Percentiles rank a stretch among this genome's conserved stretches.
Conservation (phyloP, 2,797 vertebrate genomes). For the Sternotherus odoratus region DNA sequence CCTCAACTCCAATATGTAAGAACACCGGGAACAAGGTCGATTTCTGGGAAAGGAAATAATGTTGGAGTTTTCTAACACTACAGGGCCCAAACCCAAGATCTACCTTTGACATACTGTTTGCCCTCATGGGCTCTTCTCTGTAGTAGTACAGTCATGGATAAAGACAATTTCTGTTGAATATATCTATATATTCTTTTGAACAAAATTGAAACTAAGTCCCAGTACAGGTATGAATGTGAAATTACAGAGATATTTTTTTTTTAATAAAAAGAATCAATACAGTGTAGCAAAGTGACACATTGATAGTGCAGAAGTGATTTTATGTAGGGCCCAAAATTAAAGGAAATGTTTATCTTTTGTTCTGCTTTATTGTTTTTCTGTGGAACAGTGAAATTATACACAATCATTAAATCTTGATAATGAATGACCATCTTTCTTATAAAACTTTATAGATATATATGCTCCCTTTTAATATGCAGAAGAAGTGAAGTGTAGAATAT, state of each 20-base stretch:
- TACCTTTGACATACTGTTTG: not conserved
- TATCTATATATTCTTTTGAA: not conserved
- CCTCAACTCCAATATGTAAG: not conserved
- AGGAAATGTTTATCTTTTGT: not conserved
- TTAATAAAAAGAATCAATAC: not conserved
- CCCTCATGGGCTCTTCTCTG: not conserved
- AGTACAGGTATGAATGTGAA: not conserved
- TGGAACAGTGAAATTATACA: not conserved
- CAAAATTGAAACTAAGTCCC: not conserved
- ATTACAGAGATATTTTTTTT: too few relatives aligned
- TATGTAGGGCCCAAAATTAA: not conserved
- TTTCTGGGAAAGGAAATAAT: not conserved
- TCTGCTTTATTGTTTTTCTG: not conserved
- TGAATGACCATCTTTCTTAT: not conserved
- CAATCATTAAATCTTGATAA: not conserved
- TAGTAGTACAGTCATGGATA: not conserved
- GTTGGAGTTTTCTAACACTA: rapidly evolving
- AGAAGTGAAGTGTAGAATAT: not conserved
- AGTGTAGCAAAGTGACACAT: not conserved
- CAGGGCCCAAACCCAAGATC: not conserved
- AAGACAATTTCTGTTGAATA: not conserved
- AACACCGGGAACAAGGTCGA: not conserved
- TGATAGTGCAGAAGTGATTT: not conserved
- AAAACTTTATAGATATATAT: not conserved
- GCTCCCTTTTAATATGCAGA: not conserved